Conservation (phyloP, 2,113 vertebrate genomes). For the Zingel zingel region DNA sequence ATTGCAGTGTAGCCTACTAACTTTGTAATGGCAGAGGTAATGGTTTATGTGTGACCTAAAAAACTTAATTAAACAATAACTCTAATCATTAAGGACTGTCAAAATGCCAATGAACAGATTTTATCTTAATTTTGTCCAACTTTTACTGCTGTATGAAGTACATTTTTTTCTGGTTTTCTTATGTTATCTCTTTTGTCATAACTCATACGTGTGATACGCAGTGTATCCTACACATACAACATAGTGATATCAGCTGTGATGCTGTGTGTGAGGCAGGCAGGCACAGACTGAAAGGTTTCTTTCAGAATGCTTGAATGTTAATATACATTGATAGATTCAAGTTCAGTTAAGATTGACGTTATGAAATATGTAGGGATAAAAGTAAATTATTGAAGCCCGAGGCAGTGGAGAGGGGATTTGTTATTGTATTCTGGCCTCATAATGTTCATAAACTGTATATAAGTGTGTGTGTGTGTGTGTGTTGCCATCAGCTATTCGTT, state of each 20-base stretch:
- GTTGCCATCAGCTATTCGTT: neutral
- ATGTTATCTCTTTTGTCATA: neutral
- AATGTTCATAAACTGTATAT: constrained; percentile 4
- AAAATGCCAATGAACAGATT: neutral
- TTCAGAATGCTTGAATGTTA: constrained; percentile 36
- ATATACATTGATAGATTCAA: constrained; percentile 52
- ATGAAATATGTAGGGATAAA: constrained; percentile 58
- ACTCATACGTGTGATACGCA: neutral
- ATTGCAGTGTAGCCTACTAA: neutral
- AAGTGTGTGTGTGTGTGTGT: neutral
- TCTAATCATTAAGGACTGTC: neutral
- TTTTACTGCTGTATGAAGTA: neutral
- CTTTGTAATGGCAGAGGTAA: neutral
- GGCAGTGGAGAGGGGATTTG: constrained; percentile 19
- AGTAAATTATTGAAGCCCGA: constrained; percentile 64
- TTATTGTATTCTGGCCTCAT: constrained; percentile 26
- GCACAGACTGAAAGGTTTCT: neutral
- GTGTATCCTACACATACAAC: neutral
- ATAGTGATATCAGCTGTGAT: neutral
- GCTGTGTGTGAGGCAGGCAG: neutral
- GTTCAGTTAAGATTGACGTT: constrained; percentile 52
- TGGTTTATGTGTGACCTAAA: constrained; percentile 12
- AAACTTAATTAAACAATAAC: neutral
- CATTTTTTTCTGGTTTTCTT: neutral
- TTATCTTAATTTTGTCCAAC: neutral